Conservation (phyloP, 1,140 invertebrate genomes). For the Orussus abietinus region DNA sequence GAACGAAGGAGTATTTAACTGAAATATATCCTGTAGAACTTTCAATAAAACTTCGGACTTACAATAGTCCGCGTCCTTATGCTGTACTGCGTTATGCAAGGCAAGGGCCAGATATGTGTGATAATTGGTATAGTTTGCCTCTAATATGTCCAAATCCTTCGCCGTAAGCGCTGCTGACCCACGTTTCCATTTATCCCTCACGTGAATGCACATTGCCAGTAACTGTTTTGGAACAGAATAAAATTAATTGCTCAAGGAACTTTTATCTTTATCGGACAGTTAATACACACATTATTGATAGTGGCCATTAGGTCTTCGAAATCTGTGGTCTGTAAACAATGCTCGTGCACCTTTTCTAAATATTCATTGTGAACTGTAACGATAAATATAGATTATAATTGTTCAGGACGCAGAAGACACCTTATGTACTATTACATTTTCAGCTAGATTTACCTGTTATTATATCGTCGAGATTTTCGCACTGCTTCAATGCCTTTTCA, state of each 20-base stretch:
- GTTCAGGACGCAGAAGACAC: too few relatives aligned
- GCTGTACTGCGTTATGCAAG: slow-evolving; percentile 43
- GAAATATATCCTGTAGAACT: slow-evolving; percentile 20
- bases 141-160: slow-evolving; percentile 36
- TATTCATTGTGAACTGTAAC: slow-evolving; percentile 45
- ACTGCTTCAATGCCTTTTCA: slow-evolving; percentile 46
- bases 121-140: slow-evolving; percentile 46
- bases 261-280: slow-evolving; percentile 9
- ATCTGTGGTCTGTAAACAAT: slow-evolving; percentile 45
- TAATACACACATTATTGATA: slow-evolving; percentile 37
- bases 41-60: slow-evolving; percentile 34
- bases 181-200: slow-evolving; percentile 40
- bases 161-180: slow-evolving; percentile 29
- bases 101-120: slow-evolving; percentile 45
- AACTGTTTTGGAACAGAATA: slow-evolving; percentile 26
- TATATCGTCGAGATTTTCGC: slow-evolving; percentile 52
- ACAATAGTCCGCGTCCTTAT: slow-evolving; percentile 48
- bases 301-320: slow-evolving; percentile 40
- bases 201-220: slow-evolving; percentile 43
- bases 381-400: slow-evolving; percentile 3
- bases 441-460: slow-evolving; percentile 33
- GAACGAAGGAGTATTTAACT: slow-evolving; percentile 12
- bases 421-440: background rate
- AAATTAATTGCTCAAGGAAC: slow-evolving; percentile 3
- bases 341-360: slow-evolving; percentile 44